A percentile compares a stretch with the other conserved stretches of the same genome.
These are phyloP conservation scores for Sitophilus oryzae DNA, from an alignment of 1,140 invertebrate genomes.

Conservation along the genomic window DNA sequence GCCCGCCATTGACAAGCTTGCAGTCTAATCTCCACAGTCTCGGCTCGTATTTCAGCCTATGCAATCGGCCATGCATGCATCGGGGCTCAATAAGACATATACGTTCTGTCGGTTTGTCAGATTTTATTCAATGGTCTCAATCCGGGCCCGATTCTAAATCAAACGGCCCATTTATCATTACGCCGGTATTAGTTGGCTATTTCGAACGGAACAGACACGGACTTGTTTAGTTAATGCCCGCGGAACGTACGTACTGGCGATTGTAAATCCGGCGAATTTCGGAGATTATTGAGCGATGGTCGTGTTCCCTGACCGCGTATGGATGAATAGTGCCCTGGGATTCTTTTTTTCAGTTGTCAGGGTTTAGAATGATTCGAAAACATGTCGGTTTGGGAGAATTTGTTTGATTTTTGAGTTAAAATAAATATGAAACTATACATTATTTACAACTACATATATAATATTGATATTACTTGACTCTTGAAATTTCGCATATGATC, in stretches of 20 bases:
- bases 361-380: no score
- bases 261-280: neutral
- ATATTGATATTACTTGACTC: no score
- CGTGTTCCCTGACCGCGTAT: no score
- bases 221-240: slow-evolving; percentile 2
- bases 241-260: neutral
- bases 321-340: no score
- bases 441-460: no score
- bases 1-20: no score
- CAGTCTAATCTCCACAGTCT: neutral
- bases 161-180: slow-evolving; percentile 4
- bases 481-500: no score
- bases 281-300: neutral
- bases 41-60: neutral
- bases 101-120: neutral
- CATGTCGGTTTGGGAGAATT: no score
- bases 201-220: neutral
- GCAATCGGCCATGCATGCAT: neutral
- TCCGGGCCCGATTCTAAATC: neutral
- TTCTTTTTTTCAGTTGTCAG: no score
- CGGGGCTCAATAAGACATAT: neutral
- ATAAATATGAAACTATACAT: no score
- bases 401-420: no score
- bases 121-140: neutral
- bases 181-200: neutral